Evolutionary conservation across 2,888 invertebrate genomes (phyloP), one percentile per base, ranked within the genome.

Genomic region (Scotopteryx bipunctaria): DNA sequence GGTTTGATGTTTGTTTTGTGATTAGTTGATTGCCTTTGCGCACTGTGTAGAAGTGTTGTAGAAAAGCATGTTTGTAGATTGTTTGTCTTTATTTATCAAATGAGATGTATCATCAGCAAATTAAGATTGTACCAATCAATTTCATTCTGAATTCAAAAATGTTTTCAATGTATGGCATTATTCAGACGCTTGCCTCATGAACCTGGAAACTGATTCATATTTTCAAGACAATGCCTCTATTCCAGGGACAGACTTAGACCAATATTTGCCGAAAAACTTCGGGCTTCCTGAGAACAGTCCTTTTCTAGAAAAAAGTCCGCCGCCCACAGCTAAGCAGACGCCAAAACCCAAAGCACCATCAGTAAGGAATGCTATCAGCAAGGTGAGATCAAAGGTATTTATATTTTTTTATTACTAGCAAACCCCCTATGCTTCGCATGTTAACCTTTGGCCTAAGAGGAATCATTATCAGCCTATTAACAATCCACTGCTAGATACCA

Each of bases 261-360:
- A 92, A 71, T 93, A 91, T 77, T 81, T 93, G 81, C 93, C 93
- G 72, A 93, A 92, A 83, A 92, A 92, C 77, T 93, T 91, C 78
- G 92, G 93, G 62, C 82, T 93, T 59, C 92, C 93, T 55, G 86
- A 92, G 66, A 82, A 86, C 75, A 91, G 86, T 69, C 87, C 90
- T 17, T 86, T 86, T 73, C 67, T 86, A 60, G 90, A 91, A 73
- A 91, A 90, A 76, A 86, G 83, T 66, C 91, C 92, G 5, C 90
- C 91, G 11, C 60, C 78, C 48, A 82, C 90, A 32, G 87, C 82
- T 62, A 91, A 77, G 69, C 76, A 74, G 54, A 74, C 75, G 64
- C 85, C 71, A 29, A 91, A 82, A 66, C 78, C 78, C 46, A 92
- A 88, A 59, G 63, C 69, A 15, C 78, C 75, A 8, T 67, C 84